Evolutionary conservation across 2,888 invertebrate genomes (phyloP).

Genomic region (Chouioia cunea): DNA sequence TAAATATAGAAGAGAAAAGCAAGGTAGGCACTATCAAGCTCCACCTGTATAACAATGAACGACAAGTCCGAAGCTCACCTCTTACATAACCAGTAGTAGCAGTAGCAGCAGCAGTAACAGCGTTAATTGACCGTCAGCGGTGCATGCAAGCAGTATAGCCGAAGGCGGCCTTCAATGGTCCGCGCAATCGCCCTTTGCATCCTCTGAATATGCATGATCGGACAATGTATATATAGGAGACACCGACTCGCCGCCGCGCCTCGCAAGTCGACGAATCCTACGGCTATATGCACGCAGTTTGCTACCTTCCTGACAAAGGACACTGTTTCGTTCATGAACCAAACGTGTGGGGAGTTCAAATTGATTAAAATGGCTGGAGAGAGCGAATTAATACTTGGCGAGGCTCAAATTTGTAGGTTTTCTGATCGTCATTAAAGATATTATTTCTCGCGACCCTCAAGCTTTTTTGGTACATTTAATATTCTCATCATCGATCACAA

Average conservation of each 20-base stretch:
- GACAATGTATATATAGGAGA: constrained; percentile 5
- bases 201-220: constrained; percentile 22
- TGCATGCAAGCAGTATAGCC: background rate
- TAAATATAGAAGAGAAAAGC: too few relatives aligned
- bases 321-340: constrained; percentile 3
- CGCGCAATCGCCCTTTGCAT: background rate
- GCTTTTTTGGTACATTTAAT: too few relatives aligned
- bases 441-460: too few relatives aligned
- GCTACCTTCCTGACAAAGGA: background rate
- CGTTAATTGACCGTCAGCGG: too few relatives aligned
- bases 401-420: too few relatives aligned
- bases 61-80: constrained; percentile 1
- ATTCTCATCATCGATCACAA: too few relatives aligned
- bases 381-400: background rate
- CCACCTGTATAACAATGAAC: constrained; percentile 1
- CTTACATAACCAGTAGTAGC: background rate
- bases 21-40: too few relatives aligned
- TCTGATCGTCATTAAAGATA: too few relatives aligned
- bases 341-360: background rate
- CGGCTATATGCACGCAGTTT: constrained; percentile 6
- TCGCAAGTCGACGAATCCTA: background rate
- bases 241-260: background rate
- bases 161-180: constrained; percentile 1
- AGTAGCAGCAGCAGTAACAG: too few relatives aligned
- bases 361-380: background rate